Evolutionary conservation across 2,888 invertebrate species (phyloP), one percentile per base, ranked within the genome.

Genomic region (Hoplodrina ambigua): DNA sequence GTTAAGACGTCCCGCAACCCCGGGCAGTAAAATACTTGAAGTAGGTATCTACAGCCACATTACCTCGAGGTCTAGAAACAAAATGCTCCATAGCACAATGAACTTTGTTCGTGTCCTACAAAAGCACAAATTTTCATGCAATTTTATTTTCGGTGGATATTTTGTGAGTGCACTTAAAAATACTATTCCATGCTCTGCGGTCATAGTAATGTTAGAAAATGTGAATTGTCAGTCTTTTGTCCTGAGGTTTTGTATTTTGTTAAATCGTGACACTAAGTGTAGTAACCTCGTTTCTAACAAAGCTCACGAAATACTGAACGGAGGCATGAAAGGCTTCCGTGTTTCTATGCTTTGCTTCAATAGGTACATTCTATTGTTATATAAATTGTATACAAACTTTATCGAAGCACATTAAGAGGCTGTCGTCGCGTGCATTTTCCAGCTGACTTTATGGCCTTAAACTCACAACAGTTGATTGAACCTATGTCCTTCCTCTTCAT

Each of bases 401-500:
- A 64, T 62, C 44, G 53, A 53, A 64, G 57, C 52, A 66, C n/a
- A 68, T 75, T 72, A 57, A 20, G 50, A 17, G 20, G 11, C 25
- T 57, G 54, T 66, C 11, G 19, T 25, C 25, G 20, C 41, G 61
- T 56, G 2, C 54, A n/a, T 37, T 44, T 37, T 13, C 30, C 75
- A 79, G 78, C 69, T 25, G 66, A 73, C 72, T 81, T 57, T 66
- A 65, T 78, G 69, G 86, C 76, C 70, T 58, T 66, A 70, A 58
- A 56, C 75, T 72, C 74, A 68, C 82, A 83, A 80, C 80, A 85
- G 86, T 81, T 80, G 81, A 85, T 85, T 82, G 80, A 87, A 87
- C 78, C 70, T 78, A 80, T 82, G 83, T 72, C 80, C 80, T 82
- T 79, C 72, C 81, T 69, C 78, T 87, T 84, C 85, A 82, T 86